Evolutionary conservation across 2,797 vertebrate genomes (phyloP).

Genomic region (Epinephelus malabaricus): DNA sequence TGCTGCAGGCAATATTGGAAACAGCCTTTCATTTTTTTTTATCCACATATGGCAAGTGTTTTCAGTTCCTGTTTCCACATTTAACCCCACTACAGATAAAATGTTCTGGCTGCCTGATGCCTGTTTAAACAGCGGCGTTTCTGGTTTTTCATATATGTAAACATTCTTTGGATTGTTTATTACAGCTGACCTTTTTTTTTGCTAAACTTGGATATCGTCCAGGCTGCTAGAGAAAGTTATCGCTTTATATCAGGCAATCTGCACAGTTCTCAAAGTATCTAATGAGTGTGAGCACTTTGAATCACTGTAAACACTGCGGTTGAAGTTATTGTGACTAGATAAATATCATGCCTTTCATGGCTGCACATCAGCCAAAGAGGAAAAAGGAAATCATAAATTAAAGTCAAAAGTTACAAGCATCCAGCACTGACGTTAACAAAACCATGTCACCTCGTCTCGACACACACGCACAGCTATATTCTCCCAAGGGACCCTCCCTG

Average conservation of each 20-base stretch:
- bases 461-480: slow-evolving; percentile 22
- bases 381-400: slow-evolving; percentile 24
- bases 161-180: slow-evolving; percentile 54
- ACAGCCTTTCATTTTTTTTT: slow-evolving; percentile 40
- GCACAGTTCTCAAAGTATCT: neutral
- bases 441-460: slow-evolving; percentile 9
- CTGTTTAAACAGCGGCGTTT: slow-evolving; percentile 45
- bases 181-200: slow-evolving; percentile 17
- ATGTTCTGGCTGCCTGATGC: slow-evolving; percentile 30
- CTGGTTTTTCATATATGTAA: slow-evolving; percentile 43
- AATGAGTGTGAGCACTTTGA: neutral
- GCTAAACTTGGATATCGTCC: slow-evolving; percentile 20
- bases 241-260: neutral
- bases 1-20: slow-evolving; percentile 32
- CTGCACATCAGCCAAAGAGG: slow-evolving; percentile 1
- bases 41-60: slow-evolving; percentile 37
- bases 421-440: slow-evolving; percentile 7
- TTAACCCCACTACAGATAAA: slow-evolving; percentile 30
- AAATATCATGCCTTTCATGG: slow-evolving; percentile 12
- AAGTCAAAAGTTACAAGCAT: slow-evolving; percentile 3
- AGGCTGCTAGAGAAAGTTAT: slow-evolving; percentile 5
- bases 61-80: slow-evolving; percentile 49
- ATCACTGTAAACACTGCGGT: neutral
- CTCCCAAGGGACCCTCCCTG: slow-evolving; percentile 60
- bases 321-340: neutral